These are phyloP conservation scores for Microctenopoma steveboyesi DNA, from an alignment of 2,797 vertebrate genomes.

Conservation along the genomic window DNA sequence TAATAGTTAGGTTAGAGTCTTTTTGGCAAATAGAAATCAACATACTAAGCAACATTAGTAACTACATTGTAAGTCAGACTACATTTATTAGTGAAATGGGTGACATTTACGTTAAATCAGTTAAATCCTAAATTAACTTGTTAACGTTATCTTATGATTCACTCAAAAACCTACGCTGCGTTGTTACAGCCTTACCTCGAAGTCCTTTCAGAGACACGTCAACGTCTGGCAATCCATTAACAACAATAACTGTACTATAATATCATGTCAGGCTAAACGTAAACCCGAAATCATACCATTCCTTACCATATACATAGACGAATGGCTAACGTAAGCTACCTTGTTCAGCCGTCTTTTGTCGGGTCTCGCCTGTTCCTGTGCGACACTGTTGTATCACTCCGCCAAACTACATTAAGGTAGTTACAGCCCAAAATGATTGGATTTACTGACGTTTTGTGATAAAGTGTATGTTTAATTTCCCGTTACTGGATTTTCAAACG, in stretches of 20 bases:
- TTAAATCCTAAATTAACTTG: not conserved
- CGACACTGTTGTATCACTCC: slow-evolving; percentile 55
- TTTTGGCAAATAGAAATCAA: not conserved
- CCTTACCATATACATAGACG: not conserved
- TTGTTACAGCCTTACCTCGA: slow-evolving; percentile 50
- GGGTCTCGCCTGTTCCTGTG: not conserved
- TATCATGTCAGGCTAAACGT: slow-evolving; percentile 26
- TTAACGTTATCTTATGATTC: rapidly evolving
- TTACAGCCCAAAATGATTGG: rapidly evolving
- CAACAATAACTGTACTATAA: slow-evolving; percentile 12
- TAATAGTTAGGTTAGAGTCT: not conserved
- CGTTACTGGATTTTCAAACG: rapidly evolving
- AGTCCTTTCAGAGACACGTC: slow-evolving; percentile 45
- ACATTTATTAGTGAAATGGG: not conserved
- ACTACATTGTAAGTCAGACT: too few species aligned
- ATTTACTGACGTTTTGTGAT: rapidly evolving
- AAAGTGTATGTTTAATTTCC: rapidly evolving
- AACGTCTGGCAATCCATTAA: slow-evolving; percentile 65
- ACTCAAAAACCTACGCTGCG: not conserved
- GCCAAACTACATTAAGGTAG: slow-evolving; percentile 11
- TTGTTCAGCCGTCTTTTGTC: not conserved
- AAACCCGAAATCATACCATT: not conserved
- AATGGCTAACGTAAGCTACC: slow-evolving; percentile 40
- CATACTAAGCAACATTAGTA: rapidly evolving
- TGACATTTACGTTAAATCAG: not conserved